Evolutionary conservation across 2,797 vertebrate genomes (phyloP).

Genomic region (Sebastes ruberrimus): DNA sequence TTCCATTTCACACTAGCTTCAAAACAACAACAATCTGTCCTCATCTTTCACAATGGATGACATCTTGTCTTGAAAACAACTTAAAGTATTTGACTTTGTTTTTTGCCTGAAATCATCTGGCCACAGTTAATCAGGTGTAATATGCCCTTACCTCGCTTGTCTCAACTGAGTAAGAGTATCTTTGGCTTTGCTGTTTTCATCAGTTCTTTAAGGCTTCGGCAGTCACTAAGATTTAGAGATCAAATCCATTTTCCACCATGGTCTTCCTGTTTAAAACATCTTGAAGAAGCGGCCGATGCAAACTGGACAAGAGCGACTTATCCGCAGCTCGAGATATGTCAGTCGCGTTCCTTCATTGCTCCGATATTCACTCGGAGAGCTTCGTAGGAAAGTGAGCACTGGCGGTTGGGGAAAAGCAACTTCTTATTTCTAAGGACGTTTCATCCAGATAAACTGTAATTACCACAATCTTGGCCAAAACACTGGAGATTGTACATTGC

Average conservation of each 20-base stretch:
- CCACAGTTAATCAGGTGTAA: neutral
- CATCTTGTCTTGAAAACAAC: neutral
- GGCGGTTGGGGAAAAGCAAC: neutral
- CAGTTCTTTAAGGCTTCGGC: neutral
- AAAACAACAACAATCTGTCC: neutral
- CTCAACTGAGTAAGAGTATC: neutral
- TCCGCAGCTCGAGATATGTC: neutral
- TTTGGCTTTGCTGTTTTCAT: neutral
- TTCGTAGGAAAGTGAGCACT: slow-evolving; percentile 9
- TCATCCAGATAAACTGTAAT: slow-evolving; percentile 40
- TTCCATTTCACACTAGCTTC: neutral
- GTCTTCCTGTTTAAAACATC: neutral
- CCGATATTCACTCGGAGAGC: neutral
- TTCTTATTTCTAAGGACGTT: slow-evolving; percentile 43
- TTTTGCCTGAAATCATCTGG: neutral
- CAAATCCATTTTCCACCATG: neutral
- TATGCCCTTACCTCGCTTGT: slow-evolving; percentile 29
- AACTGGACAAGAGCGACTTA: neutral
- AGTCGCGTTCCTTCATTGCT: neutral
- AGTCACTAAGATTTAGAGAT: neutral
- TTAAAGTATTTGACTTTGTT: neutral
- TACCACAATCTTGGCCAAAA: slow-evolving; percentile 29
- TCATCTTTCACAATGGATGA: neutral
- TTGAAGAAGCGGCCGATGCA: neutral
- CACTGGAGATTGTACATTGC: slow-evolving; percentile 28